Evolutionary conservation across 2,113 vertebrate species (phyloP), one percentile per base, ranked within the genome.

Genomic region (Equus quagga): DNA sequence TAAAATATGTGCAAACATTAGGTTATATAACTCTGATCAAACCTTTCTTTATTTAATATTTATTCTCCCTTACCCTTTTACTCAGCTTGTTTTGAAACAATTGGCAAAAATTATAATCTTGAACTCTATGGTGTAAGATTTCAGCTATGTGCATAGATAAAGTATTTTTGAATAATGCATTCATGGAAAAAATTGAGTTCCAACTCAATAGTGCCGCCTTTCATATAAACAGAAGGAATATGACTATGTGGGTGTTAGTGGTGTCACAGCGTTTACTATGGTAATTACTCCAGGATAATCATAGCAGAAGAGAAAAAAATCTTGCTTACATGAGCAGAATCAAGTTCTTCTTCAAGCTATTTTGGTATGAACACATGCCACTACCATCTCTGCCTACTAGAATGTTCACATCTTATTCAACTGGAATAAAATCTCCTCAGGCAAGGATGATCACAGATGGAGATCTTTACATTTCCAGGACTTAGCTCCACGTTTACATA

Each of bases 261-360:
- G 70, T 80, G 21, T 44, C 46, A 76, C 24, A 75, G 64, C 15
- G 26, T 92, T 93, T 95, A 92, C 80, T 94, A 73, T 90, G 75
- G 75, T 75, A 83, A 87, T 96, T 83, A 93, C 81, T 93, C 78
- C n/a, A 86, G 33, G 64, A 94, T 70, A 96, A 95, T 94, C 64
- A 96, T 9, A 95, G 69, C 44, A 97, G 18, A 90, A 64, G 44
- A 19, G 51, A 14, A 54, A 54, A 51, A n/a, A 9, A 54, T 44
- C 51, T 33, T 90, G 64, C 80, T 92, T 95, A 83, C 26, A 51
- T 6, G 24, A 84, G 33, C 80, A 95, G 70, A 97, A 94, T 94
- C 44, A 76, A 87, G 56, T 62, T 92, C 56, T 96, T 95, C 88
- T 60, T 94, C 76, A 81, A 87, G 70, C 54, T 76, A n/a, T 95